phyloP scores from a whole-genome alignment of 2,797 vertebrate genomes.

The Spinus pinus region DNA sequence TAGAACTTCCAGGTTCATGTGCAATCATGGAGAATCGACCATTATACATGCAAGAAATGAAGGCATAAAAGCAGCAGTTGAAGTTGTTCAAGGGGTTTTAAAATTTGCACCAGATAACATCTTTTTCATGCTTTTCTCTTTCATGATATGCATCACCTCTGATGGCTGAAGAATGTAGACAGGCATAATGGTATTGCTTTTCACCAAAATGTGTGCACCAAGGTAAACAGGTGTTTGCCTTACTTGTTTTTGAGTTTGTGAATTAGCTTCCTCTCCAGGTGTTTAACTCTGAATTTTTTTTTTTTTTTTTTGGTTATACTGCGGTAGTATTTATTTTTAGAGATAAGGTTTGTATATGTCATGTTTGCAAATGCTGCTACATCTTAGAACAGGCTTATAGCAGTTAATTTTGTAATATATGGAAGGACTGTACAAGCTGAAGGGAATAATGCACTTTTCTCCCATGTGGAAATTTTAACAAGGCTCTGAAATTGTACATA shows the following conservation, averaged over 20 bases:
- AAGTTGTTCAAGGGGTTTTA: conserved; percentile 62
- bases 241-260: conserved; percentile 76
- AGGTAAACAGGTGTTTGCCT: conserved; percentile 79
- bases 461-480: conserved; percentile 61
- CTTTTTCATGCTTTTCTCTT: conserved; percentile 78
- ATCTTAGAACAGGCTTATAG: conserved; percentile 70
- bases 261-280: conserved; percentile 72
- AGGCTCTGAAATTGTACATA: conserved; percentile 71
- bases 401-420: conserved; percentile 73
- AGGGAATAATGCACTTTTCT: conserved; percentile 77
- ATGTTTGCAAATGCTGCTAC: conserved; percentile 77
- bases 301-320: conserved; percentile 60
- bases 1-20: conserved; percentile 68
- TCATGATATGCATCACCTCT: conserved; percentile 79
- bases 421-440: conserved; percentile 76
- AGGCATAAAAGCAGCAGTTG: conserved; percentile 63
- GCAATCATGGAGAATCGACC: conserved; percentile 69
- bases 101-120: conserved; percentile 75
- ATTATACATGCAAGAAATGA: conserved; percentile 57
- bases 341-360: conserved; percentile 75
- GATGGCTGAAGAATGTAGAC: conserved; percentile 96
- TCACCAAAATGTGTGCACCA: conserved; percentile 76
- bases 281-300: conserved; percentile 54
- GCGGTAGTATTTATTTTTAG: conserved; percentile 84
- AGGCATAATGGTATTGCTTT: conserved; percentile 81